phyloP scores from a whole-genome alignment of 1,140 invertebrate genomes.

The Papilio helenus region DNA sequence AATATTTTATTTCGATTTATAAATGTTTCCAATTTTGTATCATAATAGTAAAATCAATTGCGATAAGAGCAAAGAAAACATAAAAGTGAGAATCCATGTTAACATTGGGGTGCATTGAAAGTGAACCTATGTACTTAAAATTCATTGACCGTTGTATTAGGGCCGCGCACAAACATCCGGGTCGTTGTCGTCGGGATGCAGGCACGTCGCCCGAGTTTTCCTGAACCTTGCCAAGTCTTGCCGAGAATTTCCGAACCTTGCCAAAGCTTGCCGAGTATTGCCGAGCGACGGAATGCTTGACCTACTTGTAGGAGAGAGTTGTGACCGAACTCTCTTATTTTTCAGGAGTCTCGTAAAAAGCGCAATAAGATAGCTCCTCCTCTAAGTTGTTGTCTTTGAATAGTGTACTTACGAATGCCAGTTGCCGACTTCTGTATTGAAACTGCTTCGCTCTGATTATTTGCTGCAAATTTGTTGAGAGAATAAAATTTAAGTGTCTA shows the following conservation, averaged over 20 bases:
- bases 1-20: no score
- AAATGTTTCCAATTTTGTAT: background rate
- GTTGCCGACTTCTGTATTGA: background rate
- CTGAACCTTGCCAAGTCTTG: background rate
- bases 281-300: background rate
- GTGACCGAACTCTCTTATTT: constrained; percentile 20
- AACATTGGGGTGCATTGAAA: constrained; percentile 14
- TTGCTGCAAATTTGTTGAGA: background rate
- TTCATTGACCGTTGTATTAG: constrained; percentile 29
- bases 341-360: constrained; percentile 25
- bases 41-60: background rate
- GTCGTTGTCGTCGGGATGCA: constrained; percentile 6
- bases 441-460: background rate
- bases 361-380: constrained; percentile 12
- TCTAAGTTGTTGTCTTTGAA: constrained; percentile 12
- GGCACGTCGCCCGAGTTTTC: background rate
- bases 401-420: constrained; percentile 9
- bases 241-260: background rate
- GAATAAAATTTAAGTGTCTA: background rate
- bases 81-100: background rate
- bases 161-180: constrained; percentile 5
- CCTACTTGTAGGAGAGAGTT: background rate
- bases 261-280: background rate
- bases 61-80: background rate
- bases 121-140: constrained; percentile 11